A percentile compares a stretch with the other conserved stretches of the same genome.
phyloP scores from a whole-genome alignment of 1,140 invertebrate species.

The Bradynema listronoti region DNA sequence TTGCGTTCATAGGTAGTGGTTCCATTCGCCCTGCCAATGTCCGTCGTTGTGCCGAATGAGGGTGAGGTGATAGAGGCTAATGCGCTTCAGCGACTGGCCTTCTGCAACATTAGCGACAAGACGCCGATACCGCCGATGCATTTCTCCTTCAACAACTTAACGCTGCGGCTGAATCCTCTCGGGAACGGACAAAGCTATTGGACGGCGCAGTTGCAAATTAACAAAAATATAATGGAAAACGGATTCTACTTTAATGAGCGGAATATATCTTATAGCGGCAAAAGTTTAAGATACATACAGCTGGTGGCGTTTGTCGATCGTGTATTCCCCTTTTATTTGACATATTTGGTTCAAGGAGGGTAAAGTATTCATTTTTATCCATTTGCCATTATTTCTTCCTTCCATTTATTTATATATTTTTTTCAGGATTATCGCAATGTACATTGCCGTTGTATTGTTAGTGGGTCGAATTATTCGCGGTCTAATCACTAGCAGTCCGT shows the following conservation, averaged over 20 bases:
- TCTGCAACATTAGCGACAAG: no score
- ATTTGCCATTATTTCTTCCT: no score
- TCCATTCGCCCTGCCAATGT: constrained; percentile 30
- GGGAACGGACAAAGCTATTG: constrained; percentile 9
- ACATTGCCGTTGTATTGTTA: constrained; percentile 90
- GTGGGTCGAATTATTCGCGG: constrained; percentile 76
- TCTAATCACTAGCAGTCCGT: constrained; percentile 76
- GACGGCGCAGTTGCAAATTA: constrained; percentile 6
- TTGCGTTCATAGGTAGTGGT: no score
- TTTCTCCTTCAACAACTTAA: background rate
- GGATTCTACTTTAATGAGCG: constrained; percentile 13
- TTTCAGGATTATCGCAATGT: constrained; percentile 81
- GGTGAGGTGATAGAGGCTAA: constrained; percentile 43
- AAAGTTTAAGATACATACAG: constrained; percentile 44
- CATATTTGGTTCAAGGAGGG: constrained; percentile 52
- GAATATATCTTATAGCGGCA: constrained; percentile 15
- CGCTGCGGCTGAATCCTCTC: background rate
- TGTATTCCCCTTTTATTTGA: constrained; percentile 52
- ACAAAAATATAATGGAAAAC: constrained; percentile 1
- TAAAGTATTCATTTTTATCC: constrained; percentile 40
- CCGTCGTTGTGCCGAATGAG: constrained; percentile 47
- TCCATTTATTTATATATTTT: no score
- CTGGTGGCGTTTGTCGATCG: constrained; percentile 54
- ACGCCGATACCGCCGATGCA: no score
- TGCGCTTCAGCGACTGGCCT: background rate